Evolutionary conservation across 2,113 vertebrate genomes (phyloP), one percentile per base, ranked within the genome.

Genomic region (Trichechus manatus): DNA sequence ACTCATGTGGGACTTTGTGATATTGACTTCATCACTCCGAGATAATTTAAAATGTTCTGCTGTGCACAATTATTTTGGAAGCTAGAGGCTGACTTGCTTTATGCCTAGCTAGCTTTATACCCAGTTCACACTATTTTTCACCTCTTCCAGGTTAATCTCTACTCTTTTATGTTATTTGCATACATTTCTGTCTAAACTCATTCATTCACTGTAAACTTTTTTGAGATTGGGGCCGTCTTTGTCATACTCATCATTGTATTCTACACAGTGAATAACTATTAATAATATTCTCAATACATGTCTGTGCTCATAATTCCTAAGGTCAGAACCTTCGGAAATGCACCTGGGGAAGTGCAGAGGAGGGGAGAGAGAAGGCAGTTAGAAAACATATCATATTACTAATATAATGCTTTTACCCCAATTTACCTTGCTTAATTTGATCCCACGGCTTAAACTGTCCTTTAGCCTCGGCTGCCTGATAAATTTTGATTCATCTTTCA

Each of bases 401-500:
- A 23, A 90, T 27, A 3, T 6, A 23, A 27, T 63, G 20, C 68
- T 64, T 89, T 92, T 33, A 50, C 4, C 14, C 42, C 1, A 80
- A 27, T 23, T 81, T n/a, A 6, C 15, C 29, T 78, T 59, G 31
- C 5, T 81, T 36, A 68, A 44, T 74, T 87, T 87, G 59, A 82
- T 22, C 47, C 68, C 6, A 25, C 56, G 61, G 78, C 81, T 88
- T 63, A 78, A 31, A 61, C n/a, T 80, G 22, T 84, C 42, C 47
- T 72, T 79, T 91, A 53, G 85, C 29, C 64, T 83, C 1, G 2
- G 59, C 50, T 79, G 64, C 42, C 66, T 44, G 80, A 50, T n/a
- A 75, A 68, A 70, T 75, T 91, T 42, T 93, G 91, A 42, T 14
- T 94, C 27, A 89, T 93, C 66, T 20, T 61, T 82, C 23, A 95